phyloP scores from a whole-genome alignment of 1,140 invertebrate genomes.

The Drosophila sechellia region DNA sequence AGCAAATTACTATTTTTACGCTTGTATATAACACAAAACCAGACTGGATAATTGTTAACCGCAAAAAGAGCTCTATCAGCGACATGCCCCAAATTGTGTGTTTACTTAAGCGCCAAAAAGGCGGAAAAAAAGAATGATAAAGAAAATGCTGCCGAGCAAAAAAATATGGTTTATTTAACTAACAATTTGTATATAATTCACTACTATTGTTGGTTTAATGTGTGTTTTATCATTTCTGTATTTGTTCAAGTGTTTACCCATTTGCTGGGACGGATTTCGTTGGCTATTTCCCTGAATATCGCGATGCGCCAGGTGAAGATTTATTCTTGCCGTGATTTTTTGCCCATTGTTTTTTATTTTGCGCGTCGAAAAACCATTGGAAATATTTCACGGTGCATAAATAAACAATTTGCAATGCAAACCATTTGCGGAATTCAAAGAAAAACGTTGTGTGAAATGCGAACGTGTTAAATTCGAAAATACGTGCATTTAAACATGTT shows the following conservation, averaged over 20 bases:
- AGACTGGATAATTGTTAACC: not conserved
- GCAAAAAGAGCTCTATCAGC: slow-evolving; percentile 15
- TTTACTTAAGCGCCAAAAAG: not conserved
- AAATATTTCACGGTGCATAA: slow-evolving; percentile 40
- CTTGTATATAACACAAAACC: slow-evolving; percentile 9
- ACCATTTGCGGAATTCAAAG: slow-evolving; percentile 21
- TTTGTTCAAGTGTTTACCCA: slow-evolving; percentile 57
- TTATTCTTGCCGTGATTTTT: slow-evolving; percentile 31
- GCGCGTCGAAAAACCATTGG: slow-evolving; percentile 1
- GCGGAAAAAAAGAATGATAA: not conserved
- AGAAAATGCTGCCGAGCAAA: slow-evolving; percentile 13
- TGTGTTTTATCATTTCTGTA: slow-evolving; percentile 58
- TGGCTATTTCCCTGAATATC: slow-evolving; percentile 9
- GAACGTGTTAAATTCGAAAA: slow-evolving; percentile 18
- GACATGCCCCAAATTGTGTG: not conserved
- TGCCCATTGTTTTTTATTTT: slow-evolving; percentile 19
- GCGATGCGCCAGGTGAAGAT: slow-evolving; percentile 38
- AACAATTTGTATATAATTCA: slow-evolving; percentile 54
- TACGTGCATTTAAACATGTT: slow-evolving; percentile 20
- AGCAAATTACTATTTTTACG: slow-evolving; percentile 23
- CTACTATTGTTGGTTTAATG: slow-evolving; percentile 63
- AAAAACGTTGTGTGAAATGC: slow-evolving; percentile 1
- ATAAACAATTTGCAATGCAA: slow-evolving; percentile 43
- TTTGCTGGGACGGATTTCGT: slow-evolving; percentile 6
- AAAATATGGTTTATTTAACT: slow-evolving; percentile 59